Base-by-base conservation (phyloP, 2,888 invertebrate genomes). In the Macrophya annulata region DNA sequence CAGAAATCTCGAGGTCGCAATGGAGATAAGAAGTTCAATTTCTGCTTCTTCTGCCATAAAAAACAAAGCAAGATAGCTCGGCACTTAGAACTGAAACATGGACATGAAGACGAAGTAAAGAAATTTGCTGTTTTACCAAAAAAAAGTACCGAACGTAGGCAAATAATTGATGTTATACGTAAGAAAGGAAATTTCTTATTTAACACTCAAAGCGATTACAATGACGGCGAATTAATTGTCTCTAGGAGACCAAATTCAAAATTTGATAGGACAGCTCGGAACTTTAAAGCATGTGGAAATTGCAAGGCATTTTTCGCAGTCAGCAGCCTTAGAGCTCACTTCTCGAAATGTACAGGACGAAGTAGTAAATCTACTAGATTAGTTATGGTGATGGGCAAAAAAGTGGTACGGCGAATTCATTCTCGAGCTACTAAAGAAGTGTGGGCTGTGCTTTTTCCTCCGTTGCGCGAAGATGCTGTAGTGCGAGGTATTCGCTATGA, bases 181-280 rank as follows among this genome's bases (percentile, higher is more conserved):
- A 88, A 87, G 48, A 87, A 86, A 74, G 88, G 88, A 55, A 87
- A 87, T 85, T 88, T 87, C 68, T 8, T 88, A 10, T 88, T 85
- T 51, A 89, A 89, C 55, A 88, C 88, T 1, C 51, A 83, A 40
- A 31, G 40, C 12, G 85, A 87, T 79, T 86, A 82, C 37, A 89
- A 89, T 76, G 81, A 86, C 4, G 89, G 88, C 15, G 84, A 86
- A 25, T 65, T 89, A 10, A 87, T 89, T 15, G 88, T 89, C 25
- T 71, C 87, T 3, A 85, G 89, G 55, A 86, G 89, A 40, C 88
- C 88, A 17, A 86, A 68, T 10, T n/a, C 37, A 4, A 74, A 71
- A n/a, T 76, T 83, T 15, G 82, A 85, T 15, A 84, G 84, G 71
- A 51, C 84, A 25, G 88, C 86, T 8, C 51, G 55, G 51, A 85